Base-by-base conservation (phyloP, 2,113 vertebrate genomes). In the Esox niger region DNA sequence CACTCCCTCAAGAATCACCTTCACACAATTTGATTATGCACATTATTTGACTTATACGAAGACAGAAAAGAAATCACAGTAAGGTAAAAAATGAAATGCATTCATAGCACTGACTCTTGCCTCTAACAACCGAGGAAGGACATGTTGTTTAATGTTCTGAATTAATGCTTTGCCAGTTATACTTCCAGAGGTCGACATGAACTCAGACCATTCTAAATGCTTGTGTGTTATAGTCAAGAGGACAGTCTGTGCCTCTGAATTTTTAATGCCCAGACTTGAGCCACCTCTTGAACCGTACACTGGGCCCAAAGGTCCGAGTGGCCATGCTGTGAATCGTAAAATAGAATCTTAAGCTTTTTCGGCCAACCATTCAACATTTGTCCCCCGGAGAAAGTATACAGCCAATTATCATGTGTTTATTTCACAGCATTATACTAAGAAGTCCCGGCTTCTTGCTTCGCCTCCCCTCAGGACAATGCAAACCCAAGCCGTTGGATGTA, bases 321-420 rank as follows among this genome's bases (percentile, higher is more conserved):
- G 10, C 35, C 3, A 35, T 2, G n/a, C 17, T 31, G 26, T 20
- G 57, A 61, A 32, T 35, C 57, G 3, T 33, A 61, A 61, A 61
- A 59, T 11, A 61, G 2, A 20, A 13, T 61, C 59, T 61, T 61
- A 61, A 61, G 59, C 59, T 33, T 35, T 35, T 61, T 61, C 56
- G 29, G 9, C 25, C n/a, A n/a, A 62, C 60, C 43, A 30, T 65
- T 30, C 25, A 65, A 17, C 62, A 64, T 71, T n/a, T 71, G 61
- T n/a, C n/a, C n/a, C 64, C 31, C n/a, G 62, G 25, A 66, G 30
- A 46, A 49, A 62, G 13, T 56, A 55, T 56, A 55, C n/a, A n/a
- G 27, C 55, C 63, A 82, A 72, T 69, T 54, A 69, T 11, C 69
- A 6, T 71, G 76, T 71, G 67, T 60, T 64, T 17, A 23, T 33